phyloP scores from a whole-genome alignment of 1,140 invertebrate species.

The Drosophila nebulosa region DNA sequence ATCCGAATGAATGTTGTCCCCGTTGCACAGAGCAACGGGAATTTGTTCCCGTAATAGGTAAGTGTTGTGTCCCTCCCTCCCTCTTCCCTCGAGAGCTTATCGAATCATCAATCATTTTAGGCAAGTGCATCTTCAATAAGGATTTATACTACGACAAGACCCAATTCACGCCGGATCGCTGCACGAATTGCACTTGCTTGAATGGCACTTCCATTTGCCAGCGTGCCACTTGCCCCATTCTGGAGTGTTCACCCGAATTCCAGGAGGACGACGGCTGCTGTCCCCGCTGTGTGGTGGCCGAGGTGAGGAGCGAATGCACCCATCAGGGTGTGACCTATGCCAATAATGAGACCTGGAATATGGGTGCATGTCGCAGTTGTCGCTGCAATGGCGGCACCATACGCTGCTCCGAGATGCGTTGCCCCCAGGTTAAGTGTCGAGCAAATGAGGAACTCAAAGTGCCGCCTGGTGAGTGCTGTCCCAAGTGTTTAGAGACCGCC shows the following conservation, averaged over 20 bases:
- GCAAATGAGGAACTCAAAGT: slow-evolving; percentile 87
- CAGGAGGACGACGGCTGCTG: slow-evolving; percentile 90
- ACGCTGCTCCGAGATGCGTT: slow-evolving; percentile 89
- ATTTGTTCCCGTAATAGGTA: slow-evolving; percentile 82
- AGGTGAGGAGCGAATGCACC: slow-evolving; percentile 85
- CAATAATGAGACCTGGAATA: slow-evolving; percentile 92
- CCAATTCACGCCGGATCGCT: slow-evolving; percentile 85
- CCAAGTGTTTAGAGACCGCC: slow-evolving; percentile 92
- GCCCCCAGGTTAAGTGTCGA: slow-evolving; percentile 86
- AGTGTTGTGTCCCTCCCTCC: slow-evolving; percentile 44
- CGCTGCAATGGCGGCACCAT: slow-evolving; percentile 89
- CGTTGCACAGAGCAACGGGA: slow-evolving; percentile 86
- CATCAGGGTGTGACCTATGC: slow-evolving; percentile 84
- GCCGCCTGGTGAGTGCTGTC: slow-evolving; percentile 91
- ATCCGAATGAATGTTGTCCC: slow-evolving; percentile 91
- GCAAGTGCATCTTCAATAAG: slow-evolving; percentile 87
- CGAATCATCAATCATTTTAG: slow-evolving; percentile 52
- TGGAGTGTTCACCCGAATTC: slow-evolving; percentile 89
- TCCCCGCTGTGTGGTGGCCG: slow-evolving; percentile 86
- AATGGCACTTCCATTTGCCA: slow-evolving; percentile 90
- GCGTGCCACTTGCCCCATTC: slow-evolving; percentile 89
- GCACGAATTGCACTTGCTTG: slow-evolving; percentile 90
- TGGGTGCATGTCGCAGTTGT: slow-evolving; percentile 93
- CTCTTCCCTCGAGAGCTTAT: background rate
- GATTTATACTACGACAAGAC: slow-evolving; percentile 81